Base-by-base conservation (phyloP, 1,140 invertebrate species). In the Zelostemma sp. region DNA sequence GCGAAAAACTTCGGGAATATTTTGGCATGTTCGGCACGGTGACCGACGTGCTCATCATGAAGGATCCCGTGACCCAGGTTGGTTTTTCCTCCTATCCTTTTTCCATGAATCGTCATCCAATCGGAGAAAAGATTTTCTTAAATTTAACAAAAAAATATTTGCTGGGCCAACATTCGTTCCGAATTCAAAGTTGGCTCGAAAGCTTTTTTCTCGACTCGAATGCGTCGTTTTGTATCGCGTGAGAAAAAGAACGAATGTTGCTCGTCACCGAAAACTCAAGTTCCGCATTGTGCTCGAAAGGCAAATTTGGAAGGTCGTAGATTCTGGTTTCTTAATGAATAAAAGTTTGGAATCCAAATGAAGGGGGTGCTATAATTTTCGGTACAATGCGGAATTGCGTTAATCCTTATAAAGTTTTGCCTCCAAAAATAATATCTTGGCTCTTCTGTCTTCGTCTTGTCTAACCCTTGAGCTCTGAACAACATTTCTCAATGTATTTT, bases 1-100 rank as follows among this genome's bases (percentile, higher is more conserved):
- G 93, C 28, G 94, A 97, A 80, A 96, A 95, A 80, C 88, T 97
- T 5, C 88, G 93, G 72, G 93, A 95, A 70, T 96, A 97, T 80
- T 97, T 97, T 76, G 91, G 92, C 50, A 95, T 95, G 91, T 97
- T 95, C 75, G 95, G 95, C 49, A 91, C 92, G 1, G 94, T 96
- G 58, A 93, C 93, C n/a, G 94, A 96, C 80, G 94, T 96, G 41
- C 90, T 96, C 46, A 95, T 96, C 74, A 96, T 96, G 94, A 96
- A 96, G 88, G 94, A 96, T 87, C 94, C 94, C 1, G 91, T 96
- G 11, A 96, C 94, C 62, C 94, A 96, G 93, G 95, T 96, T 87
- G 85, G 83, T 84, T 69, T 19, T 28, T 54, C 50, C 66, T 48
- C 59, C 49, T 17, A 8, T n/a, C n/a, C n/a, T n/a, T n/a, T n/a